These are phyloP conservation scores for Hemibagrus guttatus DNA, from an alignment of 2,797 vertebrate species.

Conservation along the genomic window DNA sequence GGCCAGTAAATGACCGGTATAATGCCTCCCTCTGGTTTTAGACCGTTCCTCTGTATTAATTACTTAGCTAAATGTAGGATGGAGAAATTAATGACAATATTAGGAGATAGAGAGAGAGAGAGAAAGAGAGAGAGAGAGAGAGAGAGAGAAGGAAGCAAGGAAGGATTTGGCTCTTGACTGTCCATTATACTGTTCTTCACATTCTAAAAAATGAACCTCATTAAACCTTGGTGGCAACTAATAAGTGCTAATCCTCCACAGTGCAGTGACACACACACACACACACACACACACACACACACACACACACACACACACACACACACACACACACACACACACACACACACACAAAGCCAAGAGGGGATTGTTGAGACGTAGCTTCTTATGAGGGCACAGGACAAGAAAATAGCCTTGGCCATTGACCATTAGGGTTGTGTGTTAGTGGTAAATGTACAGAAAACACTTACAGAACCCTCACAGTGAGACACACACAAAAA, in stretches of 20 bases:
- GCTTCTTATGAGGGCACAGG: not conserved
- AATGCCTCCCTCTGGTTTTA: conserved; percentile 32
- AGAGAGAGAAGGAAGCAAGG: conserved; percentile 13
- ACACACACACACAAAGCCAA: conserved; percentile 5
- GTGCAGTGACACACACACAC: conserved; percentile 2
- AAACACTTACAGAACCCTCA: not conserved
- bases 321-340: not conserved
- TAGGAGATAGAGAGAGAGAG: not conserved
- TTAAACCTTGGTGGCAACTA: conserved; percentile 48
- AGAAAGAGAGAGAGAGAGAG: not conserved
- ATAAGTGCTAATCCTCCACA: conserved; percentile 45
- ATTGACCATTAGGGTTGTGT: not conserved
- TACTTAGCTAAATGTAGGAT: conserved; percentile 43
- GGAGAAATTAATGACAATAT: conserved; percentile 32
- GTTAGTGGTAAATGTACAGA: conserved; percentile 13
- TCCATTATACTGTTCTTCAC: conserved; percentile 54
- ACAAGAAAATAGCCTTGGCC: conserved; percentile 15
- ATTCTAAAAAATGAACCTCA: conserved; percentile 54
- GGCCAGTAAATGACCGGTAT: conserved; percentile 23
- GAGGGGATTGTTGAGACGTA: conserved; percentile 13
- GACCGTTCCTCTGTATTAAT: conserved; percentile 53
- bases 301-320: conserved; percentile 17
- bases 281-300: not conserved
- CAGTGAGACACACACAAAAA: too few relatives aligned
- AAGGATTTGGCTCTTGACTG: conserved; percentile 47